Evolutionary conservation across 2,797 vertebrate genomes (phyloP), one percentile per base, ranked within the genome.

Genomic region (Thunnus albacares): DNA sequence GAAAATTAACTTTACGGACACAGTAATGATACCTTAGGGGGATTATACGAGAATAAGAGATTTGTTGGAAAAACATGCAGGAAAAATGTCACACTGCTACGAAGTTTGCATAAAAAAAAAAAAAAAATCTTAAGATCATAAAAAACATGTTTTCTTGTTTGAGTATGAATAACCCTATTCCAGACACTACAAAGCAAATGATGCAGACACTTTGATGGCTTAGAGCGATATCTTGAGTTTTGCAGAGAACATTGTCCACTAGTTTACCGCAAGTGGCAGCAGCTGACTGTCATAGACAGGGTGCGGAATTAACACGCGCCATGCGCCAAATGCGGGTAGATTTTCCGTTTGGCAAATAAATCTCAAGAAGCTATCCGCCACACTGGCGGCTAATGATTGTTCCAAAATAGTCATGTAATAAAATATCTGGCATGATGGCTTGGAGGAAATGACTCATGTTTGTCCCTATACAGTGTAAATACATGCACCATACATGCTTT

Each of bases 211-310:
- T 5, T 6, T 17, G 17, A 47, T 38, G 38, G 33, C 41, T 65
- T 38, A 18, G 8, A 24, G 28, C n/a, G 41, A 24, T 10, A 38
- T n/a, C 11, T 2, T 57, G 41, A 62, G 24, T 47, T 75, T 13
- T 20, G 3, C 47, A 22, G 26, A 64, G 57, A 80, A 57, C 68
- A 57, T 13, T 51, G 52, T 51, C 35, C n/a, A 56, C 33, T 45
- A 12, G 17, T 72, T 70, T 13, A 65, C 33, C 66, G 55, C 70
- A 76, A 52, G 61, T 55, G 6, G 24, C 4, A 75, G 79, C 77
- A 67, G 71, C 69, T 77, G 73, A 80, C 64, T 45, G 55, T 57
- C 65, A 62, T 0, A 69, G 55, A 7, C 2, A 12, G 38, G 10
- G 38, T 38, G 10, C 8, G 38, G 8, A 38, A 38, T 38, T 38